Base-by-base conservation (phyloP, 1,140 invertebrate genomes). In the Drosophila virilis region DNA sequence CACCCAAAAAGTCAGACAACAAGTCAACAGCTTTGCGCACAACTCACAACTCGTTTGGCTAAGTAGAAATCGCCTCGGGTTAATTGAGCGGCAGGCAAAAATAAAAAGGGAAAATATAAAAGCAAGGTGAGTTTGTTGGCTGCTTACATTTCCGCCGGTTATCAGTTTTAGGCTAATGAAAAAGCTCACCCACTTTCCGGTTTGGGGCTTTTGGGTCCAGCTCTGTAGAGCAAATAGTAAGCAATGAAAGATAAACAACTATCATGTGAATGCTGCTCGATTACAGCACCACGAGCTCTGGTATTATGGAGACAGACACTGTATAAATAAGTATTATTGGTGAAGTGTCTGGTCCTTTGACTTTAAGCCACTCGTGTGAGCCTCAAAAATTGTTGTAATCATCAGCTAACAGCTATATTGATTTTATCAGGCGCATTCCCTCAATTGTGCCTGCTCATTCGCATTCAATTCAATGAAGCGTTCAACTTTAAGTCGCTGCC, bases 241-340 rank as follows among this genome's bases (percentile, higher is more conserved):
- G 75, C 82, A 78, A 89, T 78, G 77, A 78, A 89, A 89, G 71
- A 45, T 78, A 89, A 89, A 89, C 84, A 88, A 89, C 79, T 77
- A 48, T 4, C 22, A 28, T 70, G 64, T 46, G 74, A 15, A 45
- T 61, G 38, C 17, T 13, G 22, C 45, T 51, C 67, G 58, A 62
- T 62, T 65, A 71, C 67, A 54, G 48, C 35, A 42, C 38, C 48
- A 54, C 46, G n/a, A 58, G 45, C 40, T 10, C 9, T 45, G 40
- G 37, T 71, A 42, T 70, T 59, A 66, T 33, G 37, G 50, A 62
- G 51, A 57, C 33, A 38, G 55, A 65, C 51, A 46, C 48, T 54
- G 52, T 52, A 35, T 58, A 67, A 74, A 67, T 54, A 73, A 64
- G 64, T 68, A 61, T 61, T 61, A 45, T 76, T 57, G 52, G 60